phyloP scores from a whole-genome alignment of 2,888 invertebrate species.

The Drosophila robusta region DNA sequence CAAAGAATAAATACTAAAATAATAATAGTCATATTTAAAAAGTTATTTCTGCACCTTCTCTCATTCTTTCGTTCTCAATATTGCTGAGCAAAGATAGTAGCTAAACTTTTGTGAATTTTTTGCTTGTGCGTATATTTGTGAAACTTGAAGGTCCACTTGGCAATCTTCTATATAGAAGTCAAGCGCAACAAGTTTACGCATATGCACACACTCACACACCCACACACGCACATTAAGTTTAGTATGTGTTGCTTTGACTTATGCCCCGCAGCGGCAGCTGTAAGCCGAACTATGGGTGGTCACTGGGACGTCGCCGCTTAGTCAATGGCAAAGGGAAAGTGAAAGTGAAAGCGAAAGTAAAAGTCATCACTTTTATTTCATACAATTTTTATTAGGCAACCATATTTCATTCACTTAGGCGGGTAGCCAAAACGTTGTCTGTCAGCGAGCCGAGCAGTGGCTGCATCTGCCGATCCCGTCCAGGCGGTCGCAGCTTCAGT shows the following conservation, averaged over 20 bases:
- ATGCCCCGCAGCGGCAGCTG: constrained; percentile 8
- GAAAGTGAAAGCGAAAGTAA: constrained; percentile 61
- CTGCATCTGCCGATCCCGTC: constrained; percentile 36
- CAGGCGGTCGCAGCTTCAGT: not conserved
- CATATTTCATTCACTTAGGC: constrained; percentile 79
- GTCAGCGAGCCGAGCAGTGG: constrained; percentile 30
- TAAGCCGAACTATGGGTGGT: constrained; percentile 16
- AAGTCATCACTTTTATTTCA: constrained; percentile 81
- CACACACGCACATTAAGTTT: constrained; percentile 17
- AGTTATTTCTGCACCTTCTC: too few relatives aligned
- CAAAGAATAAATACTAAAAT: too few relatives aligned
- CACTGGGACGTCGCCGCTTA: constrained; percentile 1
- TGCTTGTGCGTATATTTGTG: not conserved
- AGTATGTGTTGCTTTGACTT: constrained; percentile 38
- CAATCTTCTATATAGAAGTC: not conserved
- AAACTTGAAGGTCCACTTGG: constrained; percentile 24
- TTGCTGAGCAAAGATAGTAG: too few relatives aligned
- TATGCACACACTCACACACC: constrained; percentile 1
- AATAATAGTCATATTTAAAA: too few relatives aligned
- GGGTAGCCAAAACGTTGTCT: constrained; percentile 56
- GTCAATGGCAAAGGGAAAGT: constrained; percentile 9
- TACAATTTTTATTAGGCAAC: constrained; percentile 76
- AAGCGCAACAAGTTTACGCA: constrained; percentile 59
- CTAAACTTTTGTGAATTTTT: constrained; percentile 1
- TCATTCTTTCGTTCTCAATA: too few relatives aligned